Percentiles rank a stretch among this genome's conserved stretches.
These are phyloP conservation scores for Girardia tigrina DNA, from an alignment of 2,888 invertebrate species.

Conservation along the genomic window DNA sequence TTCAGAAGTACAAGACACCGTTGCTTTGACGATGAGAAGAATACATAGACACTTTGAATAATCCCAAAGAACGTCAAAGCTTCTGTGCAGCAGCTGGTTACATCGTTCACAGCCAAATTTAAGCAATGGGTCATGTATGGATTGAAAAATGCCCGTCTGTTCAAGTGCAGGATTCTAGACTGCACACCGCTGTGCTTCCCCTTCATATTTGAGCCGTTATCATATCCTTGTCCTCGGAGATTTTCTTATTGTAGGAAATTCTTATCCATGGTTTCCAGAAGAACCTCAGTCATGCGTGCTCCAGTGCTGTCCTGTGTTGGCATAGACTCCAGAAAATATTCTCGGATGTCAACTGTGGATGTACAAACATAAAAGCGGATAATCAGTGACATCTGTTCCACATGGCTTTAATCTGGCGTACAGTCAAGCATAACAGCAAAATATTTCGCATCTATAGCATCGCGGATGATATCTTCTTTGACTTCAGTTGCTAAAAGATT, in stretches of 20 bases:
- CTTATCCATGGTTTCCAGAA: background rate
- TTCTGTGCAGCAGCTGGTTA: background rate
- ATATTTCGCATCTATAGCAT: too few relatives aligned
- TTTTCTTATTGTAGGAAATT: background rate
- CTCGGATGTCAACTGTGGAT: conserved; percentile 9
- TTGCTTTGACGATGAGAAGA: background rate
- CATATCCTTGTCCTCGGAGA: background rate
- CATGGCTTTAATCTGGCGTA: too few relatives aligned
- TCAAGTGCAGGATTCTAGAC: background rate
- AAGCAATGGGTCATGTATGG: background rate
- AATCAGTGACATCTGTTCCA: too few relatives aligned
- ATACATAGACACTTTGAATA: background rate
- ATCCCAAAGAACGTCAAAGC: background rate
- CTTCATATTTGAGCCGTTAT: conserved; percentile 5
- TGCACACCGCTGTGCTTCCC: background rate
- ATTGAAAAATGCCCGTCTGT: background rate
- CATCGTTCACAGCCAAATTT: background rate
- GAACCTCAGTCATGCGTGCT: background rate
- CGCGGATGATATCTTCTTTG: too few relatives aligned
- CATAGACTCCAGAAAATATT: background rate
- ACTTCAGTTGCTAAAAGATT: too few relatives aligned
- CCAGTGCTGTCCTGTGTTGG: background rate
- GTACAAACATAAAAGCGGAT: too few relatives aligned
- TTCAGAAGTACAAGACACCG: background rate
- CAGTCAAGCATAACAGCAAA: too few relatives aligned